Evolutionary conservation across 2,797 vertebrate genomes (phyloP), one percentile per base, ranked within the genome.

Genomic region (Malurus splendens): DNA sequence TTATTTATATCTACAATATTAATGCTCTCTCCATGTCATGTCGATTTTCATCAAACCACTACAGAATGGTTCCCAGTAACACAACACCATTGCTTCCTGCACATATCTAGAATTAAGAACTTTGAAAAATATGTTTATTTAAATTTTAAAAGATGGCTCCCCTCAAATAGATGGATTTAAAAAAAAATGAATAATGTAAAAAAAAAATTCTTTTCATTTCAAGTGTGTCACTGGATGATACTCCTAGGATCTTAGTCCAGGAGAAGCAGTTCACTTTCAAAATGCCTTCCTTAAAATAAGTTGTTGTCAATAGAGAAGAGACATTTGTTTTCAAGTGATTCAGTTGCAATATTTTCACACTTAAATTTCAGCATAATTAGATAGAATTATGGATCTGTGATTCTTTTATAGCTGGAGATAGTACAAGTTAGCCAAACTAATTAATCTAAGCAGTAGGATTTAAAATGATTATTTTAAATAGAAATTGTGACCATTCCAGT

Each of bases 111-210:
- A 66, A n/a, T 36, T 14, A 50, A 27, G 12, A 82, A 8, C 10
- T 60, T 39, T 47, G 42, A 50, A 55, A 82, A 55, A 17, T 32
- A 12, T 8, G 10, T 32, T 56, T 14, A 44, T 62, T 87, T 59
- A 22, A 38, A 51, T 59, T 65, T 68, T 55, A 12, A 51, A 25
- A 52, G 55, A 23, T 36, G 0, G 39, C 2, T 61, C 3, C 5
- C 12, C 23, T 81, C 10, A 64, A 75, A 65, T 57, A 22, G 3
- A 47, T 6, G n/a, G n/a, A 7, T 7, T 5, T 0, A 0, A 2
- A 87, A 80, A 0, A 2, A 87, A 80, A 2, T 51, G 20, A 48
- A 42, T 72, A 30, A 71, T 38, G 12, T 20, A 41, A 66, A 51
- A 51, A 65, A 32, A 32, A 56, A 52, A 42, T 48, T 66, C 5